phyloP scores from a whole-genome alignment of 2,888 invertebrate genomes.

The Brassicogethes aeneus region DNA sequence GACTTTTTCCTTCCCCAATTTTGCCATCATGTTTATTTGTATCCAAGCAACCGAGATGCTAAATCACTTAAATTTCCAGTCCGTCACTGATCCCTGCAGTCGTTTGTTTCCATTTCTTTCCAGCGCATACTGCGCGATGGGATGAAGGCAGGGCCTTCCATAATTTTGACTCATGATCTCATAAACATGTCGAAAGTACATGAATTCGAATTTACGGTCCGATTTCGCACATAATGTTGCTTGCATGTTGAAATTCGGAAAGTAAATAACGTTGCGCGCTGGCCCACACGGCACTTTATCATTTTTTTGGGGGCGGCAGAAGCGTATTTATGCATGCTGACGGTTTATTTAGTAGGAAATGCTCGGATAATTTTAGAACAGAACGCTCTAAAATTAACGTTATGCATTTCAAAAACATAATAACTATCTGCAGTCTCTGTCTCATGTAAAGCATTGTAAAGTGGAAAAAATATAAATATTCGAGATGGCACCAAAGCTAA shows the following conservation, averaged over 20 bases:
- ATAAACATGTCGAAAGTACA: conserved; percentile 20
- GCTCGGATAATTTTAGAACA: no score
- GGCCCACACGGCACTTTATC: neutral
- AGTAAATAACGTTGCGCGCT: conserved; percentile 15
- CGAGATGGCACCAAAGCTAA: no score
- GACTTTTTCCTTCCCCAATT: no score
- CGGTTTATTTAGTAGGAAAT: no score
- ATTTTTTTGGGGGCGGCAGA: neutral
- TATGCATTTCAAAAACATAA: no score
- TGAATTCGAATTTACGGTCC: conserved; percentile 16
- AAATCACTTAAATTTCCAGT: no score
- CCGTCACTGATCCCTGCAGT: neutral
- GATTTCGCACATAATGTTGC: conserved; percentile 17
- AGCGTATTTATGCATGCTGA: neutral
- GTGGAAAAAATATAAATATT: no score
- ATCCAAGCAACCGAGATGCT: no score
- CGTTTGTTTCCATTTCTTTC: conserved; percentile 8
- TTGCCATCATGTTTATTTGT: no score
- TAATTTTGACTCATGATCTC: conserved; percentile 18
- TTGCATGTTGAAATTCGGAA: conserved; percentile 21
- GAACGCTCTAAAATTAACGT: no score
- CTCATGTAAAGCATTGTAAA: no score
- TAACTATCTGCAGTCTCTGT: no score
- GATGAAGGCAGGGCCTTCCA: neutral
- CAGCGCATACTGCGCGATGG: neutral